Percentiles rank a stretch among this genome's conserved stretches.
These are phyloP conservation scores for Danio kyathit DNA, from an alignment of 2,797 vertebrate genomes.

Conservation along the genomic window DNA sequence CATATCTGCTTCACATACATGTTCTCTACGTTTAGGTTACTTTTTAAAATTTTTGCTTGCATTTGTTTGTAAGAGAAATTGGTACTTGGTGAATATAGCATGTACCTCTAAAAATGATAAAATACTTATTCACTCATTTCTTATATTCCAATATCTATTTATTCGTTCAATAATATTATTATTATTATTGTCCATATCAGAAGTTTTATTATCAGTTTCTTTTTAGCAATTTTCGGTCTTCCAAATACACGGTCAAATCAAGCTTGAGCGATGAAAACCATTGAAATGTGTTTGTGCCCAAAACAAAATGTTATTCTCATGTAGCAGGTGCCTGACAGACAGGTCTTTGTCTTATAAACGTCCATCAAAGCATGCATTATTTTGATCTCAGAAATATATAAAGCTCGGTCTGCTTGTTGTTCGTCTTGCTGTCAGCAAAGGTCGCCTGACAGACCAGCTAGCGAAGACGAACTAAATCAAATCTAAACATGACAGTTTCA, in stretches of 20 bases:
- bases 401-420: neutral
- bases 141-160: neutral
- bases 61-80: no score
- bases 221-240: neutral
- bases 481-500: neutral
- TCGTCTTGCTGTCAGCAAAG: slow-evolving; percentile 39
- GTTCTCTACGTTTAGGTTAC: neutral
- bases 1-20: neutral
- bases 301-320: neutral
- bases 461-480: slow-evolving; percentile 6
- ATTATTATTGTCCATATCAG: neutral
- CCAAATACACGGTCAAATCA: neutral
- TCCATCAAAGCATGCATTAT: neutral
- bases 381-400: neutral
- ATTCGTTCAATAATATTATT: neutral
- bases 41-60: neutral
- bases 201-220: neutral
- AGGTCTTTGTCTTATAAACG: neutral
- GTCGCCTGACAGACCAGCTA: slow-evolving; percentile 26
- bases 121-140: neutral
- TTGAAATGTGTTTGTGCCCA: neutral
- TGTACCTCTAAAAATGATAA: no score
- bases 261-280: neutral
- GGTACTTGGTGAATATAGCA: no score
- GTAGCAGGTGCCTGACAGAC: neutral